Evolutionary conservation across 2,113 vertebrate species (phyloP), one percentile per base, ranked within the genome.

Genomic region (Rana temporaria): DNA sequence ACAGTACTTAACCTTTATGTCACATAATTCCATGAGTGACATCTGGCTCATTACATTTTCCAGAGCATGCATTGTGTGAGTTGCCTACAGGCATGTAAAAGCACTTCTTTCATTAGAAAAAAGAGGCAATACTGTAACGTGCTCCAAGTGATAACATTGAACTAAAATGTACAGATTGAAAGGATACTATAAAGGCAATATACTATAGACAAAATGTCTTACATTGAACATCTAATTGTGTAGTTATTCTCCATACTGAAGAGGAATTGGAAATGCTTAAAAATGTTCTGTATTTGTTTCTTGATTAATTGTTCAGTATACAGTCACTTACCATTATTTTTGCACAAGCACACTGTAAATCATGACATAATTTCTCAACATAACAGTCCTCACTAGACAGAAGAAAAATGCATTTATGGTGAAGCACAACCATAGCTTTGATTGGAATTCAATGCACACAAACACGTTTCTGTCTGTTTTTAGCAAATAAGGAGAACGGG

Each of bases 391-490:
- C 72, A 22, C 30, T 30, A 75, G 55, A 26, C 71, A 34, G 17
- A 74, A 42, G 26, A 30, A 57, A 42, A 16, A 62, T 62, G 9
- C 30, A 42, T 75, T 57, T 38, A 57, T 53, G 32, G 30, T 32
- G 32, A 62, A 26, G 62, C 56, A 62, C 72, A 34, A 60, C 22
- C 30, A 38, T 60, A 32, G 24, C 26, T 74, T 57, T 42, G 19
- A 59, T n/a, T 34, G 17, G 9, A 62, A 30, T 62, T n/a, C 62
- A 62, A 34, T 62, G 56, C 62, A 42, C 32, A 75, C 57, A 42
- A 83, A 87, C 84, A 68, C 18, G 78, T 60, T 82, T 76, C 87
- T 79, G 84, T 48, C 42, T 48, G 42, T 8, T 12, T 48, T 48
- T 48, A 48, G 1, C 8, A 48, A 12, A 14, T 48, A 48, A 48